Percentiles rank a stretch among this genome's conserved stretches.
phyloP scores from a whole-genome alignment of 2,888 invertebrate species.

The Platerodrilus igneus region DNA sequence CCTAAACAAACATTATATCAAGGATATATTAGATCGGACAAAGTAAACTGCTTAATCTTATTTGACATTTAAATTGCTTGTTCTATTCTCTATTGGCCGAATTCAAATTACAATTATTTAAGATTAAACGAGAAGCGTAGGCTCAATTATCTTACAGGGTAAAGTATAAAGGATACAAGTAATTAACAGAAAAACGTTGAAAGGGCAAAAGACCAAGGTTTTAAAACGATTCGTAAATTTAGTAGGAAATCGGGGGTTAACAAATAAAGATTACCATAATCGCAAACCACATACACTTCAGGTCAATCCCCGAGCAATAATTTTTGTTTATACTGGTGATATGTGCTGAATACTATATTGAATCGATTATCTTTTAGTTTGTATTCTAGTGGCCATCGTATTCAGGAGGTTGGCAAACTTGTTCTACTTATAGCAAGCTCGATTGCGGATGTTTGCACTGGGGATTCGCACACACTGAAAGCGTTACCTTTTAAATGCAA shows the following conservation, averaged over 20 bases:
- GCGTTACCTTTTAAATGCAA: conserved; percentile 6
- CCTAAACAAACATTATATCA: conserved; percentile 32
- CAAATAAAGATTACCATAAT: conserved; percentile 25
- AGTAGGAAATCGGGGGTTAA: too few species aligned
- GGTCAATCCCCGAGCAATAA: conserved; percentile 23
- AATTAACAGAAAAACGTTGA: conserved; percentile 1
- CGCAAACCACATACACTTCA: conserved; percentile 22
- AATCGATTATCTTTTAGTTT: conserved; percentile 25
- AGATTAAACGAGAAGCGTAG: conserved; percentile 17
- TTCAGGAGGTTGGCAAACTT: conserved; percentile 9
- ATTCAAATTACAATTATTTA: conserved; percentile 25
- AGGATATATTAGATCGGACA: conserved; percentile 37
- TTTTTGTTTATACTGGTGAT: conserved; percentile 25
- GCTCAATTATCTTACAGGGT: not conserved
- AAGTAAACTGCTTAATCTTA: conserved; percentile 40
- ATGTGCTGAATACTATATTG: conserved; percentile 22
- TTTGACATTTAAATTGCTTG: conserved; percentile 40
- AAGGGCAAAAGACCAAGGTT: not conserved
- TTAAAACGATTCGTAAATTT: conserved; percentile 10
- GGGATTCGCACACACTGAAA: conserved; percentile 3
- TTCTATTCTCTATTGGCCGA: conserved; percentile 23
- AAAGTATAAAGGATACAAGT: not conserved
- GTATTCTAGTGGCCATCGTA: conserved; percentile 22
- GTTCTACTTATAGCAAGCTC: not conserved
- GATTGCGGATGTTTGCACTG: too few species aligned